Conservation (phyloP, 2,797 vertebrate genomes). For the Fistularia commersonii region DNA sequence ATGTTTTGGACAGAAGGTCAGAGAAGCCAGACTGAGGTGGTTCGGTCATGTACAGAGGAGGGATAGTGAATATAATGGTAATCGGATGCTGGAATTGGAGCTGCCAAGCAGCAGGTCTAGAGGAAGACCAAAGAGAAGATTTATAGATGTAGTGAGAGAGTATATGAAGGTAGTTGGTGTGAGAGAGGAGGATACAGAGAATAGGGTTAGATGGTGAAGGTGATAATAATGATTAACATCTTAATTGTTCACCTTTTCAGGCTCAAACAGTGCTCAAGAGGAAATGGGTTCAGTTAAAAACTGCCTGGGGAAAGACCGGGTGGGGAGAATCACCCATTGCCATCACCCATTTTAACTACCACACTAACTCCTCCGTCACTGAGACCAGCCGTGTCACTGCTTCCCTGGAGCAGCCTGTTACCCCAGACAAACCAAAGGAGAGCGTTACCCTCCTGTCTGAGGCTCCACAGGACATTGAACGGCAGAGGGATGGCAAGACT, state of each 20-base stretch:
- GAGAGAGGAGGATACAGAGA: too few relatives aligned
- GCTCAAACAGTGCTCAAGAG: conserved; percentile 71
- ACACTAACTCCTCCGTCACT: conserved; percentile 71
- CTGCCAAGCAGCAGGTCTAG: too few relatives aligned
- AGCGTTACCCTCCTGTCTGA: conserved; percentile 4
- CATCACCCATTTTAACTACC: conserved; percentile 65
- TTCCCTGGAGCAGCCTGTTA: conserved; percentile 34
- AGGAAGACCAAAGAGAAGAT: too few relatives aligned
- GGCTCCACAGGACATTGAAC: conserved; percentile 30
- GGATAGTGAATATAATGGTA: too few relatives aligned
- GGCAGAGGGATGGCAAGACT: conserved; percentile 44
- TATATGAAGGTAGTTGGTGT: too few relatives aligned
- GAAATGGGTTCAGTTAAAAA: conserved; percentile 66
- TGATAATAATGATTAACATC: background rate
- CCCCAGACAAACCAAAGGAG: background rate
- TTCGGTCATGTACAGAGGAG: too few relatives aligned
- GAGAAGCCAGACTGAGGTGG: too few relatives aligned
- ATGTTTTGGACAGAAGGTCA: too few relatives aligned
- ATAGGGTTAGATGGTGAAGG: too few relatives aligned
- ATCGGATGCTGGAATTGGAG: too few relatives aligned
- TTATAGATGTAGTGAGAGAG: too few relatives aligned
- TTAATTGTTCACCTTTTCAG: conserved; percentile 33
- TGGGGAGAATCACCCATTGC: conserved; percentile 45
- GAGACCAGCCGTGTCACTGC: conserved; percentile 66
- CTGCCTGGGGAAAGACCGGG: conserved; percentile 56